Evolutionary conservation across 2,797 vertebrate species (phyloP), one percentile per base, ranked within the genome.

Genomic region (Nyctalus aviator): DNA sequence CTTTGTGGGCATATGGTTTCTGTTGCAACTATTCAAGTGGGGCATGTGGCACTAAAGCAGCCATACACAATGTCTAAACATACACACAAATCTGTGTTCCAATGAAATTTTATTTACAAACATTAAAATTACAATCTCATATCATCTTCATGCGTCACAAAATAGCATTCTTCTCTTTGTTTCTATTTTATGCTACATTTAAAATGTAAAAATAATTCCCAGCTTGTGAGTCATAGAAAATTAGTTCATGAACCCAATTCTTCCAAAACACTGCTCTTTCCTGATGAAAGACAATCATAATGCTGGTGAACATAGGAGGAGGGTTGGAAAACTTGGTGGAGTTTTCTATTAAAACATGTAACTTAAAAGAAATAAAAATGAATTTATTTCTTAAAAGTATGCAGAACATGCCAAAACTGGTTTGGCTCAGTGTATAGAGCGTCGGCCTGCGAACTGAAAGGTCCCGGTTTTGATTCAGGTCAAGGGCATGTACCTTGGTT

Each of bases 351-450:
- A 75, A 93, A 91, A 75, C 27, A 25, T 17, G 20, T 23, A 35
- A 68, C 32, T 35, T 35, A 64, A 64, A n/a, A 64, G 15, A n/a
- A 73, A 50, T 82, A 4, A 20, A 90, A 2, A 48, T 35, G 6
- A 37, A 37, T 84, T 90, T 53, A 0, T 69, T 66, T 4, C 91
- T 32, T 48, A 44, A 9, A 82, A 55, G 14, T 48, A 20, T 11
- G 1, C 2, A 73, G 14, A 23, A 0, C n/a, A 6, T 75, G 8
- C 37, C 37, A 4, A 41, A 41, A 41, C 6, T 6, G 37, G 37
- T 41, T 41, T 41, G 37, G 37, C 37, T 41, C 37, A 41, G 37
- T 41, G 37, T 6, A 7, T 41, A 41, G 37, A 41, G 37, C 37
- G 3, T 41, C 37, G 37, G 37, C 37, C 37, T 41, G 6, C 37